These are phyloP conservation scores for Callitettix versicolor DNA, from an alignment of 1,140 invertebrate genomes.

Conservation along the genomic window DNA sequence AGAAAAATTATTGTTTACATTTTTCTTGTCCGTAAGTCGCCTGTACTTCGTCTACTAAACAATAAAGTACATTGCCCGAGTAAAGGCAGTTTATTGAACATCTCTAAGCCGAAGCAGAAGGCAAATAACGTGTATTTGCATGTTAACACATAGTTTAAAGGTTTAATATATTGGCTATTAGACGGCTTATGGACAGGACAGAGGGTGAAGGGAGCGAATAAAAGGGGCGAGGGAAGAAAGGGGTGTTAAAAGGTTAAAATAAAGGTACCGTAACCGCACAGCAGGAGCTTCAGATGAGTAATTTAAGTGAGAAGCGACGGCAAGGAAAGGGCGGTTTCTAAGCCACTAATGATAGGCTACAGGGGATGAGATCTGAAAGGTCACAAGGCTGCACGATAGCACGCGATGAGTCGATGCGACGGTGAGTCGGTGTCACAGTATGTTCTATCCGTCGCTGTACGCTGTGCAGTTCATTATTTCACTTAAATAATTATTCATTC, in stretches of 20 bases:
- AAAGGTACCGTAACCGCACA: constrained; percentile 17
- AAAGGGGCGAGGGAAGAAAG: constrained; percentile 16
- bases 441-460: no score
- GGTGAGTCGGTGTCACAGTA: no score
- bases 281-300: constrained; percentile 1
- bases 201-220: neutral
- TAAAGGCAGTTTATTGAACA: no score
- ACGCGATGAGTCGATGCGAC: no score
- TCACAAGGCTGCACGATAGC: constrained; percentile 5
- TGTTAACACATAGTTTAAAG: no score
- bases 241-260: constrained; percentile 25
- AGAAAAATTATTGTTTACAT: no score
- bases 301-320: constrained; percentile 14
- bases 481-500: no score
- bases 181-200: neutral
- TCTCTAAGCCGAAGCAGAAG: no score
- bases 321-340: constrained; percentile 11
- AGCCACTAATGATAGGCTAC: constrained; percentile 17
- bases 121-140: neutral
- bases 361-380: constrained; percentile 5
- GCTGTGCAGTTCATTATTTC: no score
- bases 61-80: no score
- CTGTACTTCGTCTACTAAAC: no score
- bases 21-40: no score
- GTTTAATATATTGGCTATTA: constrained; percentile 5